Base-by-base conservation (phyloP, 2,113 vertebrate species). In the Acinonyx jubatus region DNA sequence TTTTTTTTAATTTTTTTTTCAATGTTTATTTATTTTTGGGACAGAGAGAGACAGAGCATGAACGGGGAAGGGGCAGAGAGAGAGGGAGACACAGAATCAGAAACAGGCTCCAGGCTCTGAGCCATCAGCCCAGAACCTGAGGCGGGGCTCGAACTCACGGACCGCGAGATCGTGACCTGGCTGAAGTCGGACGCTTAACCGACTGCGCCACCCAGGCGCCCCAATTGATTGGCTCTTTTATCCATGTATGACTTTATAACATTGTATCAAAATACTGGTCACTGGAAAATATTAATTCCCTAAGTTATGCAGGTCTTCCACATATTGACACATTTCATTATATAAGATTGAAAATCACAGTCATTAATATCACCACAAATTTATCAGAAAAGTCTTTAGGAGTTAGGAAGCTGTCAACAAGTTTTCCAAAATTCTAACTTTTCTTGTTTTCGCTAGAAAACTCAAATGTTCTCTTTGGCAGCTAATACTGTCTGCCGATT, bases 381-480 rank as follows among this genome's bases (percentile, higher is more conserved):
- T 86, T 94, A 96, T 73, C 25, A 78, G 27, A 31, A 85, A 96
- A 38, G 18, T 65, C 45, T 73, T 89, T 89, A 61, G 33, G 52
- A 50, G 86, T 29, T 85, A 78, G 38, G 19, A 94, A 91, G 55
- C 29, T 27, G 9, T 76, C 78, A 81, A 84, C 15, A 80, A 94
- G 38, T 84, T 96, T 94, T 80, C 63, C 27, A 73, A 93, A 96
- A 73, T 93, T 85, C 38, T 86, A 85, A 86, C 31, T 80, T 92
- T 18, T 61, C 63, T 79, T 16, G 48, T 61, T 55, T 95, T 69
- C 69, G 29, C 76, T 76, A 57, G 87, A 93, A 94, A 80, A 48
- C 78, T 89, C 8, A 12, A 89, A 66, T n/a, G 38, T 91, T 95
- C 16, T 65, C n/a, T 41, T 57, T 78, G 87, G 36, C 61, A 95